A percentile compares a stretch with the other conserved stretches of the same genome.
phyloP scores from a whole-genome alignment of 2,797 vertebrate genomes.

The Muscicapa striata region DNA sequence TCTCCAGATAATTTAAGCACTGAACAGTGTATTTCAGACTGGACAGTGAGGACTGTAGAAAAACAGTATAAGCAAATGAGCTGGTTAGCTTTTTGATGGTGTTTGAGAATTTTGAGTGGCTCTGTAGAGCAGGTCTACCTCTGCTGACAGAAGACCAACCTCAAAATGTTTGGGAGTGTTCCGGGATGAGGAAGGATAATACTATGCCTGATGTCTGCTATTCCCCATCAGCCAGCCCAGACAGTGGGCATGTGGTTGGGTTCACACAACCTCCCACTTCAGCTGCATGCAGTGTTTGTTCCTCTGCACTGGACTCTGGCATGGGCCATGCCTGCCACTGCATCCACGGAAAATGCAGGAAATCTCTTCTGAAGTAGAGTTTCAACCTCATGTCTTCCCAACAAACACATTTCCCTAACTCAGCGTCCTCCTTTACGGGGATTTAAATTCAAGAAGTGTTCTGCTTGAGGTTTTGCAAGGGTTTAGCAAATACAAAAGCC shows the following conservation, averaged over 20 bases:
- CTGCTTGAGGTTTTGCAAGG: slow-evolving; percentile 20
- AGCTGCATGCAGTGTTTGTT: neutral
- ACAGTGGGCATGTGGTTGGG: neutral
- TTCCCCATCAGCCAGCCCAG: neutral
- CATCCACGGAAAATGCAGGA: neutral
- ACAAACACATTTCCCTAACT: neutral
- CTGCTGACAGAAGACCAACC: neutral
- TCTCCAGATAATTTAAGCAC: neutral
- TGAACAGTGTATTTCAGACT: neutral
- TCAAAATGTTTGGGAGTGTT: neutral
- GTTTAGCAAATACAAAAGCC: slow-evolving; percentile 28
- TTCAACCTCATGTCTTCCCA: slow-evolving; percentile 17
- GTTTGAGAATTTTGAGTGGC: neutral
- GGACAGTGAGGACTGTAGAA: neutral
- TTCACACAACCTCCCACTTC: neutral
- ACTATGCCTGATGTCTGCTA: neutral
- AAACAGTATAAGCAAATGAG: neutral
- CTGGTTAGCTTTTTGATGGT: neutral
- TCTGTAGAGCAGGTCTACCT: neutral
- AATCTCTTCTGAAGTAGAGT: neutral
- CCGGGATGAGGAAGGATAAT: neutral
- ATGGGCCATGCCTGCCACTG: neutral
- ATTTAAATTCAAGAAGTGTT: neutral
- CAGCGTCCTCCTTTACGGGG: neutral
- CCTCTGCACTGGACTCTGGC: neutral